Percentiles rank a stretch among this genome's conserved stretches.
phyloP scores from a whole-genome alignment of 2,797 vertebrate species.

The Loriculus beryllinus region DNA sequence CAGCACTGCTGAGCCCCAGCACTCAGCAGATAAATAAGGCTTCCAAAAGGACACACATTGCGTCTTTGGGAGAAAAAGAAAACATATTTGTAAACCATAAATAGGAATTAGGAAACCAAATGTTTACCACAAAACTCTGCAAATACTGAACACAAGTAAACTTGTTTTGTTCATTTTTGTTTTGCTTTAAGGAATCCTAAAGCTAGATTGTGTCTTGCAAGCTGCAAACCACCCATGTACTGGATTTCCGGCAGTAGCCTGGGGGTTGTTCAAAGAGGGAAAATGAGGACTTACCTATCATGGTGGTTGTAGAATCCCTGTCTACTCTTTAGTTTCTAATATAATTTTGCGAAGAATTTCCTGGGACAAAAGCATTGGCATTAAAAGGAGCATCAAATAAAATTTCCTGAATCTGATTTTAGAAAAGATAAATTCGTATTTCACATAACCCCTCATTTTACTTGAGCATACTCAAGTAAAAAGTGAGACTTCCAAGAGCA shows the following conservation, averaged over 20 bases:
- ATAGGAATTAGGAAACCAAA: not conserved
- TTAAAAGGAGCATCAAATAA: slow-evolving; percentile 20
- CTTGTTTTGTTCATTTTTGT: not conserved
- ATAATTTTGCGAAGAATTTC: slow-evolving; percentile 54
- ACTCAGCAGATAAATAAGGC: not conserved
- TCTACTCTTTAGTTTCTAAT: slow-evolving; percentile 44
- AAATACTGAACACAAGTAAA: not conserved
- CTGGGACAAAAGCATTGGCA: slow-evolving; percentile 23
- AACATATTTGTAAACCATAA: not conserved
- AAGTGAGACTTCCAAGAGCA: not conserved
- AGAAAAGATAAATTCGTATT: not conserved
- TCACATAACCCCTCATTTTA: not conserved
- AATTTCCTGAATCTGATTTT: slow-evolving; percentile 10
- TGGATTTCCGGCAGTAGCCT: not conserved
- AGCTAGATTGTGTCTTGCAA: not conserved
- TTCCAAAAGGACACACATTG: not conserved
- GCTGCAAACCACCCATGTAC: not conserved
- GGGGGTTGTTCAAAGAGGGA: not conserved
- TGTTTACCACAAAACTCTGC: not conserved
- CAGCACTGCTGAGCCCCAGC: not conserved
- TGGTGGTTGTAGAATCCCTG: slow-evolving; percentile 5
- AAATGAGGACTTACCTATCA: slow-evolving; percentile 8
- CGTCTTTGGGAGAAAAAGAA: not conserved
- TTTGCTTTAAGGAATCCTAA: not conserved
- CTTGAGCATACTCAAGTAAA: not conserved